Percentiles rank a stretch among this genome's conserved stretches.
phyloP scores from a whole-genome alignment of 92 coral and sea anemone genomes.

The Nematostella vectensis region DNA sequence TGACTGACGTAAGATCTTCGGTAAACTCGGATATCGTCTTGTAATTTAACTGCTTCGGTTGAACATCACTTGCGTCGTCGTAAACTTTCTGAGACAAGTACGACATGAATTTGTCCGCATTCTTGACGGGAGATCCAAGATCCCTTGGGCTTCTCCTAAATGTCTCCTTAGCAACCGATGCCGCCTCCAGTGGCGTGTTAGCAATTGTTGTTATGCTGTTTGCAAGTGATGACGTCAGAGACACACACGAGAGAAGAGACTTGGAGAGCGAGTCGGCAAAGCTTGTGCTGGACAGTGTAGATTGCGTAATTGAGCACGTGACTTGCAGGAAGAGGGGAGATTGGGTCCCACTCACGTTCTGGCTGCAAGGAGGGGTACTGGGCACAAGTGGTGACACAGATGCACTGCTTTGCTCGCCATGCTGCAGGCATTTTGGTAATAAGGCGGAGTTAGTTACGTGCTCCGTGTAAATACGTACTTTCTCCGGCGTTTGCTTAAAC shows the following conservation, averaged over 20 bases:
- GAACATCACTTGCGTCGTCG: neutral
- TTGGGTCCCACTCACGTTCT: conserved; percentile 35
- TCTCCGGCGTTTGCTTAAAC: conserved; percentile 52
- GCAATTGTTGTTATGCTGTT: conserved; percentile 65
- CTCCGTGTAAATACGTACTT: conserved; percentile 44
- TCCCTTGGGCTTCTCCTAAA: conserved; percentile 60
- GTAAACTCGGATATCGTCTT: conserved; percentile 35
- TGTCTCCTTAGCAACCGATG: conserved; percentile 46
- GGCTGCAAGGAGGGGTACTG: conserved; percentile 68
- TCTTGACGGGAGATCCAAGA: conserved; percentile 44
- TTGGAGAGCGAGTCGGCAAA: conserved; percentile 70
- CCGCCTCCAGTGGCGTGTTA: conserved; percentile 32
- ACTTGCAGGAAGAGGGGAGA: conserved; percentile 18
- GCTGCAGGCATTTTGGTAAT: conserved; percentile 58
- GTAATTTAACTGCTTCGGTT: conserved; percentile 3
- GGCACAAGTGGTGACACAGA: conserved; percentile 48
- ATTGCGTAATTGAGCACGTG: conserved; percentile 7
- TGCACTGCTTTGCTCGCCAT: conserved; percentile 24
- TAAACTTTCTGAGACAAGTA: conserved; percentile 24
- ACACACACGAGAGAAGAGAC: conserved; percentile 55
- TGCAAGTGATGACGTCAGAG: conserved; percentile 66
- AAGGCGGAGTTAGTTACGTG: conserved; percentile 34
- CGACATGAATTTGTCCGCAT: conserved; percentile 34
- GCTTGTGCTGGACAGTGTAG: conserved; percentile 24
- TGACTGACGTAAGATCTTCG: conserved; percentile 34